Evolutionary conservation across 2,888 invertebrate species (phyloP), one percentile per base, ranked within the genome.

Genomic region (Drosophila stalkeri): DNA sequence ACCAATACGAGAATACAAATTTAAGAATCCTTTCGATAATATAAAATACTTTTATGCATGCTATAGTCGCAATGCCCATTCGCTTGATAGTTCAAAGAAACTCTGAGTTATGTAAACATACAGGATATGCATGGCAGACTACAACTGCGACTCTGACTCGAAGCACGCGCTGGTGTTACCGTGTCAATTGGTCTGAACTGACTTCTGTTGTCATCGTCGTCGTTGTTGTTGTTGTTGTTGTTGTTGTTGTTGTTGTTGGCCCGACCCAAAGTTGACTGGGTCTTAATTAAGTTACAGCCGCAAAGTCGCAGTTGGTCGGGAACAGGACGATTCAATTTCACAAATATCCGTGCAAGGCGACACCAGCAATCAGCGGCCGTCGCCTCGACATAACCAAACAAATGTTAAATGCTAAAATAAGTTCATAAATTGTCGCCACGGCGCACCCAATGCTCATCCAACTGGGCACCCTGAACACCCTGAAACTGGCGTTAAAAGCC

Each of bases 291-390:
- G 86, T 90, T 81, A 81, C 81, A 81, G 70, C 78, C 69, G 52
- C 72, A 56, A 56, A 63, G 74, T 49, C 41, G 56, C 46, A 39
- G 66, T 9, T 41, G 64, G 55, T 44, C 55, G 61, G 54, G 64
- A 52, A 64, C 55, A 69, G 67, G 72, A 76, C 82, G 85, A 87
- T 87, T 90, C 81, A 74, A 82, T 90, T 86, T 88, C 88, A 82
- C 79, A 81, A 88, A 88, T 88, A 88, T 90, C 81, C 86, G 89
- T 86, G 90, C 81, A 86, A 88, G 86, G 75, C 86, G 83, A 86
- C 89, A 90, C 86, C 90, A 79, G 68, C 77, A 86, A 89, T 82
- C 78, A 82, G 60, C 77, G 72, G 57, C 14, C 65, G 65, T 77
- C 64, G 70, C 60, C 76, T 75, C 79, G 49, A 79, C 80, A 65